Evolutionary conservation across 2,113 vertebrate species (phyloP).

Genomic region (Lepus europaeus): DNA sequence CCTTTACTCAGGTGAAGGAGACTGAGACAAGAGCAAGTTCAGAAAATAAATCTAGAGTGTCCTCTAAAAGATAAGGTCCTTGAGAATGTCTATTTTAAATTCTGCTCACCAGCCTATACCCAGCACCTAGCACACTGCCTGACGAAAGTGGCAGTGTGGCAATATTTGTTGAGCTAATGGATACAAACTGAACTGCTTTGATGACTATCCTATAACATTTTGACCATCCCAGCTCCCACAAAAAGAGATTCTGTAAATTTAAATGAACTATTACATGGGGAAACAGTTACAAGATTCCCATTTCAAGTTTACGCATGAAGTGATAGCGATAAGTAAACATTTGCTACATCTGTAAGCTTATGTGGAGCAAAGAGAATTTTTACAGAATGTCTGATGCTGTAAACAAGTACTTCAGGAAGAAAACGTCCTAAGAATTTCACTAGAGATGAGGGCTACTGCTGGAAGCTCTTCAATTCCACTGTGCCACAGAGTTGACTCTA

Average conservation of each 20-base stretch:
- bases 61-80: background rate
- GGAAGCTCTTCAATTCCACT: background rate
- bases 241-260: background rate
- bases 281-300: background rate
- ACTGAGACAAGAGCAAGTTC: background rate
- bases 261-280: constrained; percentile 36
- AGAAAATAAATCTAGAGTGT: background rate
- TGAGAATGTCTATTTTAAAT: background rate
- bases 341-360: background rate
- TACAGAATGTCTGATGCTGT: background rate
- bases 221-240: background rate
- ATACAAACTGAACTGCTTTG: background rate
- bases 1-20: constrained; percentile 4
- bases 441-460: background rate
- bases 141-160: background rate
- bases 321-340: background rate
- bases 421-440: background rate
- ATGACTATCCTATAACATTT: background rate
- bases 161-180: background rate
- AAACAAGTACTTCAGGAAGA: background rate
- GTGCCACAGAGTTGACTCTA: background rate
- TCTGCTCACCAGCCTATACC: background rate
- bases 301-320: constrained; percentile 32
- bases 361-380: background rate
- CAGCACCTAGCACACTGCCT: background rate